A percentile compares a stretch with the other conserved stretches of the same genome.
phyloP scores from a whole-genome alignment of 2,888 invertebrate genomes.

The Drosophila seclusa region DNA sequence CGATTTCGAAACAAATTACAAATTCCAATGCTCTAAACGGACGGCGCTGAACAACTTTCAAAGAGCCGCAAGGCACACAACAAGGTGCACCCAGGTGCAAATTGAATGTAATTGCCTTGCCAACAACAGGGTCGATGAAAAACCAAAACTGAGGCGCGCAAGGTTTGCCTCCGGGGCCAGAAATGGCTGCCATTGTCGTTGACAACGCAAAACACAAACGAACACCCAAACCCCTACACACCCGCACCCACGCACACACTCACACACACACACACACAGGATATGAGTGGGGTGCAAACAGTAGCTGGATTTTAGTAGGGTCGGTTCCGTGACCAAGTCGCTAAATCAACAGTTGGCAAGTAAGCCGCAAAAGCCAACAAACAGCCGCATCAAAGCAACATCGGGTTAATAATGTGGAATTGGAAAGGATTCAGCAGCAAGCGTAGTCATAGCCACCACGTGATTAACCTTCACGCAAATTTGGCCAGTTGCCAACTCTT shows the following conservation, averaged over 20 bases:
- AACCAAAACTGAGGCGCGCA: constrained; percentile 59
- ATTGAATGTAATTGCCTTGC: constrained; percentile 77
- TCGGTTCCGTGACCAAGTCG: constrained; percentile 39
- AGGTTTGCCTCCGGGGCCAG: constrained; percentile 54
- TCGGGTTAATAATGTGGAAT: constrained; percentile 41
- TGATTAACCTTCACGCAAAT: constrained; percentile 27
- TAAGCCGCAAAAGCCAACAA: constrained; percentile 52
- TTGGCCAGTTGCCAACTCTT: constrained; percentile 5
- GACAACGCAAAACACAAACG: constrained; percentile 49
- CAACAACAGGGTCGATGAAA: constrained; percentile 54
- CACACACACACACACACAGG: not conserved
- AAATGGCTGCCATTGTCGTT: constrained; percentile 66
- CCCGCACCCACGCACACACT: constrained; percentile 12
- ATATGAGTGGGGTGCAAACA: not conserved
- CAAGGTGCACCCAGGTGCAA: constrained; percentile 57
- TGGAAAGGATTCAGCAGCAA: constrained; percentile 32
- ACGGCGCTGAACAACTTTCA: constrained; percentile 28
- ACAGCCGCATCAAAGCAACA: constrained; percentile 30
- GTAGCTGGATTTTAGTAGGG: constrained; percentile 23
- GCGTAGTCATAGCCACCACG: constrained; percentile 10
- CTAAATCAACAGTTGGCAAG: constrained; percentile 78
- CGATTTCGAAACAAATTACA: constrained; percentile 55
- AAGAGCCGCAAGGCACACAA: constrained; percentile 29
- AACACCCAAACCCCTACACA: not conserved
- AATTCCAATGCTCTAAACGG: constrained; percentile 33